Conservation (phyloP, 2,113 vertebrate species). For the Syrrhaptes paradoxus region DNA sequence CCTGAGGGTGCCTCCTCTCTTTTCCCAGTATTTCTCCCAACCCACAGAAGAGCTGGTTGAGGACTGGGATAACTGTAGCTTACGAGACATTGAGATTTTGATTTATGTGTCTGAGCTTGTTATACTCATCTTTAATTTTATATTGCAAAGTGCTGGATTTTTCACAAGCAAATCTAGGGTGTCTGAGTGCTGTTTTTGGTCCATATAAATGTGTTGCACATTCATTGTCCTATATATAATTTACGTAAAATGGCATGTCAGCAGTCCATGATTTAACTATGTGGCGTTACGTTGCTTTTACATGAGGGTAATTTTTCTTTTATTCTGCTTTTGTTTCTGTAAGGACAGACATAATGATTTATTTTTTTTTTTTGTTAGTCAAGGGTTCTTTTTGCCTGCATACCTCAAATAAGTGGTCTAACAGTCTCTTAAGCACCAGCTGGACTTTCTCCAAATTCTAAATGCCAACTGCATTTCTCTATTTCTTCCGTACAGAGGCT, state of each 20-base stretch:
- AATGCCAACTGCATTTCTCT: neutral
- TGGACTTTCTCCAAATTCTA: neutral
- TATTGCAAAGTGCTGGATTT: neutral
- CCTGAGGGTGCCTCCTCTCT: neutral
- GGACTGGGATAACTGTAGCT: neutral
- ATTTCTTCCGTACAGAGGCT: neutral
- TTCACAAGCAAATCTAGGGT: neutral
- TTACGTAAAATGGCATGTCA: neutral
- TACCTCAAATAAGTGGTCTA: neutral
- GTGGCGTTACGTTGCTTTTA: neutral
- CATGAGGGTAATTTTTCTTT: neutral
- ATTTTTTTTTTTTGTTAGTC: neutral
- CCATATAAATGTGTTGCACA: neutral
- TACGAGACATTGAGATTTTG: neutral
- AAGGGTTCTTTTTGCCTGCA: neutral
- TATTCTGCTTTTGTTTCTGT: neutral
- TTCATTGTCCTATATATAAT: neutral
- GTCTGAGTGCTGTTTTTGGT: neutral
- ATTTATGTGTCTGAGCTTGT: slow-evolving; percentile 8
- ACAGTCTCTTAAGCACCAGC: neutral
- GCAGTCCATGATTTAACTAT: neutral
- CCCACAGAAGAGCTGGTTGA: neutral
- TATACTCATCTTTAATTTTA: slow-evolving; percentile 23
- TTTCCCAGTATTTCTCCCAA: neutral
- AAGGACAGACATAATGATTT: neutral